Percentiles rank a stretch among this genome's conserved stretches.
Evolutionary conservation across 2,113 vertebrate species (phyloP).

Genomic region (Laterallus jamaicensis): DNA sequence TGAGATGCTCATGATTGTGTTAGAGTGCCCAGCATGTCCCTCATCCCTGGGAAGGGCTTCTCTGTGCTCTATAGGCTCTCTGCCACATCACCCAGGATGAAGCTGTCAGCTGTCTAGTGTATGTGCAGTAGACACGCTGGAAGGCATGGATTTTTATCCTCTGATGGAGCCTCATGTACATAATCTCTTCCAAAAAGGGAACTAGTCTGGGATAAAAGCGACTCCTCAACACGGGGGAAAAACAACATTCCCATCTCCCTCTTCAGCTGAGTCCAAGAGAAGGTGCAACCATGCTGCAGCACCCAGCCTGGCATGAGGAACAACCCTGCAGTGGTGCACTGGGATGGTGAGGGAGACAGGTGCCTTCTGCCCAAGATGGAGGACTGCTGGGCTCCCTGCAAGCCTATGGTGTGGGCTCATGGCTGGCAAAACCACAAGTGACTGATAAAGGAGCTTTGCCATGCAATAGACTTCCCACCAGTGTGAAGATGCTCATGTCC

Average conservation of each 20-base stretch:
- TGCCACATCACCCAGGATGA: neutral
- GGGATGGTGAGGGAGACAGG: neutral
- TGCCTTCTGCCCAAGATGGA: neutral
- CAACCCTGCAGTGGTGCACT: neutral
- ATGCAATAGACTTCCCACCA: neutral
- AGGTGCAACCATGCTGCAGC: accelerated
- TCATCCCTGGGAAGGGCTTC: neutral
- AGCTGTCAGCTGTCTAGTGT: neutral
- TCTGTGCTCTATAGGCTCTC: neutral
- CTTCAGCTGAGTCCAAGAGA: neutral
- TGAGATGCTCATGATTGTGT: neutral
- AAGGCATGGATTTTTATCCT: neutral
- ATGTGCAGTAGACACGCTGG: accelerated
- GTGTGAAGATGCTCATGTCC: too few species aligned
- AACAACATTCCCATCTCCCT: neutral
- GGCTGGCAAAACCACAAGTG: neutral
- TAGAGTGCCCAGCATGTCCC: neutral
- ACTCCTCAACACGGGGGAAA: neutral
- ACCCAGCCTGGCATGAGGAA: neutral
- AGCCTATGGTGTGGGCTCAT: neutral
- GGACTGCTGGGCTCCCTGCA: neutral
- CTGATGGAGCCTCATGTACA: neutral
- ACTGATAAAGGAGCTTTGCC: neutral
- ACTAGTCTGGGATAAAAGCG: neutral
- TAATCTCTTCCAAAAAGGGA: neutral